Conservation (phyloP, 2,113 vertebrate species). For the Mormyrus iriodes region DNA sequence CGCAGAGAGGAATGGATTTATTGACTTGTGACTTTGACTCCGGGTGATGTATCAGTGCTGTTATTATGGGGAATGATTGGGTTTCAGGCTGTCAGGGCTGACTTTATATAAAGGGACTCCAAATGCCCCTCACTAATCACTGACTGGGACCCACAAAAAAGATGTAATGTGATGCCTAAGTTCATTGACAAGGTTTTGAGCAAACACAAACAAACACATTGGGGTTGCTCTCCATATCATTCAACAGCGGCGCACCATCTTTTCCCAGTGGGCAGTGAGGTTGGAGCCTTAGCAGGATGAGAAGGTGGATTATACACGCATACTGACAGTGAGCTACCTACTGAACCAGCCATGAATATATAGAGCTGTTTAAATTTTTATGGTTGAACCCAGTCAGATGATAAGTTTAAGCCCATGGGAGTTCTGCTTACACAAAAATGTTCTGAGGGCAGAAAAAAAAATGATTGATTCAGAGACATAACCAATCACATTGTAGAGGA, state of each 20-base stretch:
- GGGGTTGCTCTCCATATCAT: neutral
- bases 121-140: constrained; percentile 68
- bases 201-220: neutral
- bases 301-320: neutral
- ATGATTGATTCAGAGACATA: neutral
- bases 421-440: neutral
- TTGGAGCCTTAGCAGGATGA: neutral
- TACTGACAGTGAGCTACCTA: neutral
- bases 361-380: neutral
- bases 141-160: neutral
- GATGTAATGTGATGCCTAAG: neutral
- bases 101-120: constrained; percentile 78
- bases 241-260: neutral
- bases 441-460: neutral
- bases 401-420: neutral
- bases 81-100: constrained; percentile 81
- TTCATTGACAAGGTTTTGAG: neutral
- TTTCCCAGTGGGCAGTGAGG: neutral
- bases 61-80: constrained; percentile 93
- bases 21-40: constrained; percentile 82
- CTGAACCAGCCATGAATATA: neutral
- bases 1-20: constrained; percentile 91
- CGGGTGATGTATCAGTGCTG: constrained; percentile 77
- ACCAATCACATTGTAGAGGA: neutral
- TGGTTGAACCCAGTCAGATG: neutral